Percentiles rank a stretch among this genome's conserved stretches.
phyloP scores from a whole-genome alignment of 2,113 vertebrate species.

The Protomyctophum bolini region DNA sequence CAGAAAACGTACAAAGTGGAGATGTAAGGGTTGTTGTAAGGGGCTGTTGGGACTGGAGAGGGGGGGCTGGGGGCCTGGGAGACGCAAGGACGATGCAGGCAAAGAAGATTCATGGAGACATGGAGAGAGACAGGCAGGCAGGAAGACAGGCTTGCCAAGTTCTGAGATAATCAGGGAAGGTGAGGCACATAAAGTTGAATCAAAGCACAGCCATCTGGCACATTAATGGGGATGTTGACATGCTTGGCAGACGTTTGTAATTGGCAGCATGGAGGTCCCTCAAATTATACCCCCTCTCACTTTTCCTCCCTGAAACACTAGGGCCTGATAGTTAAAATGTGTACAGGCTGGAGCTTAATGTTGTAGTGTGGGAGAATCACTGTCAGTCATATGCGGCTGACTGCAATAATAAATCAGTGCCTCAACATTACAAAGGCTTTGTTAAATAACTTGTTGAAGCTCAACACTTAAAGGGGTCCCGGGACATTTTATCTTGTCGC shows the following conservation, averaged over 20 bases:
- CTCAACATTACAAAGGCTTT: neutral
- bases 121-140: slow-evolving; percentile 3
- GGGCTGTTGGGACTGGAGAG: too few relatives aligned
- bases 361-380: slow-evolving; percentile 27
- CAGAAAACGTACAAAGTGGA: too few relatives aligned
- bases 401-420: slow-evolving; percentile 29
- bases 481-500: too few relatives aligned
- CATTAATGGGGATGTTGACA: slow-evolving; percentile 44
- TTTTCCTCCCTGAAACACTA: slow-evolving; percentile 2
- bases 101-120: neutral
- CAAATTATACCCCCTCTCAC: slow-evolving; percentile 29
- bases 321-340: slow-evolving; percentile 28
- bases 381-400: slow-evolving; percentile 45
- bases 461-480: too few relatives aligned
- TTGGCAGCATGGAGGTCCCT: slow-evolving; percentile 24
- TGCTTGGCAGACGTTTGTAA: slow-evolving; percentile 38
- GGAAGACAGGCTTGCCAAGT: slow-evolving; percentile 19
- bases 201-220: slow-evolving; percentile 52
- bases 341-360: slow-evolving; percentile 15
- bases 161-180: slow-evolving; percentile 53
- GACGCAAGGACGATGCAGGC: slow-evolving; percentile 13
- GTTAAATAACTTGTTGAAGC: neutral
- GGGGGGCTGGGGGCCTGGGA: slow-evolving; percentile 5
- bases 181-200: slow-evolving; percentile 46
- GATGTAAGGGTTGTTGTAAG: too few relatives aligned